Evolutionary conservation across 2,797 vertebrate genomes (phyloP), one percentile per base, ranked within the genome.

Genomic region (Potorous gilbertii): DNA sequence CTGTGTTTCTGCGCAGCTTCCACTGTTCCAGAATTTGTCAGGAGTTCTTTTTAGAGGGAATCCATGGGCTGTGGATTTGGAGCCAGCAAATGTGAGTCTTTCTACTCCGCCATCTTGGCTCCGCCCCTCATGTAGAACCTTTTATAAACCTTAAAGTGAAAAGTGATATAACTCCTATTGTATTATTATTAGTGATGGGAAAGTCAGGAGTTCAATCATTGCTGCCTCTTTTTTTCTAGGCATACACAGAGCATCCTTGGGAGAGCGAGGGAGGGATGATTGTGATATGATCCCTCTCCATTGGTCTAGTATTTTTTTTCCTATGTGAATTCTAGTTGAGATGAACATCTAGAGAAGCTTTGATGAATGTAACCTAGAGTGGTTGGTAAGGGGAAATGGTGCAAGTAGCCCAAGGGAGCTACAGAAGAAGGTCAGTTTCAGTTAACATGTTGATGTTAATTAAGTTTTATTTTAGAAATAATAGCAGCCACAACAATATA

Each of bases 391-490:
- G 40, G 46, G 92, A 93, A 92, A 2, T 29, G 1, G 31, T 89
- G 9, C 0, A 6, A 74, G 81, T 11, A 59, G 27, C 46, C 56
- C 0, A 34, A 57, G 5, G 24, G 89, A 55, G 29, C 24, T 4
- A 0, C 4, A 54, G 54, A 40, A 59, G 14, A 66, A 14, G n/a
- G 16, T 40, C 34, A 40, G 62, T 16, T 40, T 74, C 16, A 40
- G 34, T 1, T 0, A 24, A 18, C 18, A 12, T 29, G 28, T 12
- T 0, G 4, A 12, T 14, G 34, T 40, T 21, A 5, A 4, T 0
- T 52, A 0, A 40, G 55, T 31, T 55, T 27, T 54, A 8, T 34
- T 94, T 92, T 31, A 62, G 59, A 90, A 8, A 24, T 0, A 31
- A 55, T 1, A 14, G 52, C 6, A n/a, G 18, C 34, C 40, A 40